Percentiles rank a stretch among this genome's conserved stretches.
phyloP scores from a whole-genome alignment of 2,888 invertebrate genomes.

The Drosophila demipolita region DNA sequence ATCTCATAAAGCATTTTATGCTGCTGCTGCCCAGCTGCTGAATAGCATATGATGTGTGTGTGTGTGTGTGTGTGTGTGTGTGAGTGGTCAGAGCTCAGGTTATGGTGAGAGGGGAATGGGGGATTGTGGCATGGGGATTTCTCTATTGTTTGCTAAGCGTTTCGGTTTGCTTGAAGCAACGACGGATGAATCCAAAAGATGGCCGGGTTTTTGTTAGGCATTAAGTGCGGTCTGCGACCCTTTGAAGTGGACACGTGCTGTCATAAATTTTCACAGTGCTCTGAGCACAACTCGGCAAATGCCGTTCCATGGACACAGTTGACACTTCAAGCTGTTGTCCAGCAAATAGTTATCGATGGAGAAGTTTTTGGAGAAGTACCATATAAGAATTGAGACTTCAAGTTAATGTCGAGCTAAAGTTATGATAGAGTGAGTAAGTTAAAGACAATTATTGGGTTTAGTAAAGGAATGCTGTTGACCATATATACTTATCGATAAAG shows the following conservation, averaged over 20 bases:
- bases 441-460: neutral
- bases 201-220: slow-evolving; percentile 43
- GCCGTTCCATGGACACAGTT: slow-evolving; percentile 17
- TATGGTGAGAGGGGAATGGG: neutral
- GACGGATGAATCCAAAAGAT: slow-evolving; percentile 21
- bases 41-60: slow-evolving; percentile 73
- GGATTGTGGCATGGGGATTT: neutral
- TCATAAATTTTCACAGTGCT: slow-evolving; percentile 65
- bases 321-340: slow-evolving; percentile 23
- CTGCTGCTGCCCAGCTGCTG: slow-evolving; percentile 63
- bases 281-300: slow-evolving; percentile 25
- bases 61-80: slow-evolving; percentile 59
- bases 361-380: too few species aligned
- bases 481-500: slow-evolving; percentile 20
- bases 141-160: slow-evolving; percentile 79
- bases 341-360: slow-evolving; percentile 24
- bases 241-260: slow-evolving; percentile 72
- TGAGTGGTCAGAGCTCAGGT: slow-evolving; percentile 25
- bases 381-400: neutral
- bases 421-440: neutral
- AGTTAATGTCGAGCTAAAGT: neutral
- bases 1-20: slow-evolving; percentile 80
- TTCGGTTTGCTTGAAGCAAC: slow-evolving; percentile 55
- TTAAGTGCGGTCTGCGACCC: slow-evolving; percentile 68
- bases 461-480: too few species aligned